Conservation (phyloP, 2,888 invertebrate species). For the Machimus atricapillus region DNA sequence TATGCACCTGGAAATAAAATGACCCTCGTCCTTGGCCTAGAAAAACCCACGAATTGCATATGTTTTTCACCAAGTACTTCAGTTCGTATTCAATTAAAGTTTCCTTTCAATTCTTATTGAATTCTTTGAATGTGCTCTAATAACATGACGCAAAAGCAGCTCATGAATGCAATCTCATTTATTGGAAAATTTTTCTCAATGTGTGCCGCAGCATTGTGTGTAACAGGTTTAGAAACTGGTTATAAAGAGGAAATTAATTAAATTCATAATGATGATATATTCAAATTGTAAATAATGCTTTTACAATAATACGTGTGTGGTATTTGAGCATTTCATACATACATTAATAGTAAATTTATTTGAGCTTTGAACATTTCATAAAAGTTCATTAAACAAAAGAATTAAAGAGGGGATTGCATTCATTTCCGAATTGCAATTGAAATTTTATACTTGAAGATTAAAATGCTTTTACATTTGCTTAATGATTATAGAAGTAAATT, state of each 20-base stretch:
- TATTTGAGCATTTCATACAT: not conserved
- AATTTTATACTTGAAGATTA: too few relatives aligned
- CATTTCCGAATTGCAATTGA: too few relatives aligned
- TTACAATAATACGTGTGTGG: not conserved
- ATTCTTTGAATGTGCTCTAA: not conserved
- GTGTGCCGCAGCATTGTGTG: too few relatives aligned
- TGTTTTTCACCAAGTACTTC: not conserved
- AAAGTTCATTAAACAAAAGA: not conserved
- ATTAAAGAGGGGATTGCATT: not conserved
- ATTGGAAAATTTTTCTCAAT: too few relatives aligned
- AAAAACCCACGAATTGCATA: not conserved
- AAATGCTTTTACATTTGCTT: too few relatives aligned
- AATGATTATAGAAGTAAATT: too few relatives aligned
- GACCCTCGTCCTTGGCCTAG: not conserved
- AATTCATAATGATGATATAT: not conserved
- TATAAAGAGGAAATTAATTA: not conserved
- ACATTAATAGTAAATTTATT: not conserved
- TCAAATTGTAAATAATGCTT: not conserved
- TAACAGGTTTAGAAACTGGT: too few relatives aligned
- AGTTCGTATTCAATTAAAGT: not conserved
- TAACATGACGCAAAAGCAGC: not conserved
- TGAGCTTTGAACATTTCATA: too few relatives aligned
- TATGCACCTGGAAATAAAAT: not conserved
- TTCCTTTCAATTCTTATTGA: not conserved
- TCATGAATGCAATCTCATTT: too few relatives aligned